Conservation (phyloP, 2,113 vertebrate genomes). For the Thamnaconus septentrionalis region DNA sequence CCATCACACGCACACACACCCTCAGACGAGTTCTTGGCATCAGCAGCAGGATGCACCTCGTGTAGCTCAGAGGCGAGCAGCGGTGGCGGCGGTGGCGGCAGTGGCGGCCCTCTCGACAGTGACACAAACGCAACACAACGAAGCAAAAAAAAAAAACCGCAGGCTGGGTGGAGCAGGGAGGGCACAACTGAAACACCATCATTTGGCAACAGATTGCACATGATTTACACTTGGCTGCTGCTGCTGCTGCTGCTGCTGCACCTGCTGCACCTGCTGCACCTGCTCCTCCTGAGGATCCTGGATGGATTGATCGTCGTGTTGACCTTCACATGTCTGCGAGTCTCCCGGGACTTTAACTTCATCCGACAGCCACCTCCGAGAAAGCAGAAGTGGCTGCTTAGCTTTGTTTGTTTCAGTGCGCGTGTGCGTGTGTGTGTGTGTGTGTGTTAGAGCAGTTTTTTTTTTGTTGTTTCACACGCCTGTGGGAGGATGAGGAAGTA, state of each 20-base stretch:
- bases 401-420: slow-evolving; percentile 19
- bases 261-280: background rate
- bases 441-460: slow-evolving; percentile 49
- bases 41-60: no score
- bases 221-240: slow-evolving; percentile 34
- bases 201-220: slow-evolving; percentile 48
- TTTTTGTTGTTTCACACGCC: slow-evolving; percentile 50
- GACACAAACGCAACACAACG: background rate
- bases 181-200: slow-evolving; percentile 42
- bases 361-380: slow-evolving; percentile 5
- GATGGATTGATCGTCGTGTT: no score
- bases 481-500: slow-evolving; percentile 73
- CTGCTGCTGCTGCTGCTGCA: slow-evolving; percentile 19
- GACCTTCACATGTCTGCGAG: no score
- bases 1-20: no score
- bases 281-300: no score
- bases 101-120: no score
- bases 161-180: slow-evolving; percentile 63
- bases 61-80: no score
- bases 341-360: slow-evolving; percentile 1
- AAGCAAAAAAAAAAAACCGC: slow-evolving; percentile 52
- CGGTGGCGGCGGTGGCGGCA: no score
- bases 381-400: slow-evolving; percentile 52
- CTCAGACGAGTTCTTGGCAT: no score
- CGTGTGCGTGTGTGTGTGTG: slow-evolving; percentile 14